A percentile compares a stretch with the other conserved stretches of the same genome.
phyloP scores from a whole-genome alignment of 2,113 vertebrate genomes.

The Aphelocoma coerulescens region DNA sequence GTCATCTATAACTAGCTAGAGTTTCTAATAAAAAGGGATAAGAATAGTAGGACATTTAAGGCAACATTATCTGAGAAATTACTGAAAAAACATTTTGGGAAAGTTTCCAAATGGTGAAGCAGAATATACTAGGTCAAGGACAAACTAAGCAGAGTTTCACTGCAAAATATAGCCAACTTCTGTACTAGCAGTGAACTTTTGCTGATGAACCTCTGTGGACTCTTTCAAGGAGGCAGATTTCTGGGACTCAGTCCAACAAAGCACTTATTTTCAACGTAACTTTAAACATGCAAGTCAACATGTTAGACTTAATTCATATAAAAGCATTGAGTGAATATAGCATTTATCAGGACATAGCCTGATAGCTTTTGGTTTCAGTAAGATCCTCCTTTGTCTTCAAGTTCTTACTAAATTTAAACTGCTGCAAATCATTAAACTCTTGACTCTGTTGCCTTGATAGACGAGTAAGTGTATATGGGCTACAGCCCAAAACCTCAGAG shows the following conservation, averaged over 20 bases:
- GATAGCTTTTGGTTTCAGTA: not conserved
- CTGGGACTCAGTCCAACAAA: constrained; percentile 24
- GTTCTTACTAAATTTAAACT: not conserved
- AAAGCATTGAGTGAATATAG: not conserved
- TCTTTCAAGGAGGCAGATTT: not conserved
- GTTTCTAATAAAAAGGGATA: not conserved
- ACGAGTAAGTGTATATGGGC: not conserved
- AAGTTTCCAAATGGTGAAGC: not conserved
- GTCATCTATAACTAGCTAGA: not conserved
- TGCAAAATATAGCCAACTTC: not conserved
- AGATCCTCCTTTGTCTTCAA: not conserved
- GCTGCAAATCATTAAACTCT: not conserved
- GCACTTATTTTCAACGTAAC: constrained; percentile 24
- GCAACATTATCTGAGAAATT: not conserved
- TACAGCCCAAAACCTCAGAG: not conserved
- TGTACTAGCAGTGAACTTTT: not conserved
- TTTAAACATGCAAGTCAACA: constrained; percentile 4
- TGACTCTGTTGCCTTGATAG: not conserved
- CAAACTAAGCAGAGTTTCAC: not conserved
- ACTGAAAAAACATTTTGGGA: not conserved
- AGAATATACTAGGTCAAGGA: not conserved
- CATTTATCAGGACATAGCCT: not conserved
- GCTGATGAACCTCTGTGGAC: not conserved
- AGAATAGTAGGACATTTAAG: not conserved
- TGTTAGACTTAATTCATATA: not conserved